Evolutionary conservation across 2,888 invertebrate genomes (phyloP).

Genomic region (Lutraria lutraria): DNA sequence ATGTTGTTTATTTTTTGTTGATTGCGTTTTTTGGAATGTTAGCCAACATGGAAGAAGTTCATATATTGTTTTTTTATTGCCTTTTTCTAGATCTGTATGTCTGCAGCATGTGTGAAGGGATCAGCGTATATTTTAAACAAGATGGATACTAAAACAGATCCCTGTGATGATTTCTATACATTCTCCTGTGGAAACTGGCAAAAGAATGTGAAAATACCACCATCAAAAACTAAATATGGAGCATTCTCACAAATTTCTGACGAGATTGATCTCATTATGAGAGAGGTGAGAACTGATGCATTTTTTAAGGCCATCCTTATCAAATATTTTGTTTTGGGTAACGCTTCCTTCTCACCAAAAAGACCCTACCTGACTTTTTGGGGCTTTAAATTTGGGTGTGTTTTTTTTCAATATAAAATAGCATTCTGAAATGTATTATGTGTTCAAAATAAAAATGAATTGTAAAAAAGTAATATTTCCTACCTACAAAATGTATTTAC

Average conservation of each 20-base stretch:
- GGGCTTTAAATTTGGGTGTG: too few relatives aligned
- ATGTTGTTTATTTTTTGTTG: too few relatives aligned
- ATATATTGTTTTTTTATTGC: neutral
- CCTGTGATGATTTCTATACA: conserved; percentile 83
- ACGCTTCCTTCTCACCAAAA: too few relatives aligned
- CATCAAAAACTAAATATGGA: conserved; percentile 76
- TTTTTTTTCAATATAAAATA: too few relatives aligned
- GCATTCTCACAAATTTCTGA: conserved; percentile 75
- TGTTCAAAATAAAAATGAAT: too few relatives aligned
- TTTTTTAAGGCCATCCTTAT: neutral
- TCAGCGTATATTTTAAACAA: conserved; percentile 78
- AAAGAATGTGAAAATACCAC: conserved; percentile 74
- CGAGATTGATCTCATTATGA: conserved; percentile 73
- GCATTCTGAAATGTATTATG: too few relatives aligned
- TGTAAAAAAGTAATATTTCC: too few relatives aligned
- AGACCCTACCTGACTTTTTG: too few relatives aligned
- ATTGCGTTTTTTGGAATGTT: too few relatives aligned
- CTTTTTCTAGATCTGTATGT: conserved; percentile 73
- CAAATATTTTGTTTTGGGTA: too few relatives aligned
- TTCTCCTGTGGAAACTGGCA: conserved; percentile 83
- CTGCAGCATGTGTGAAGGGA: conserved; percentile 74
- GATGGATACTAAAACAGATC: conserved; percentile 79
- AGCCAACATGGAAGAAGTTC: too few relatives aligned
- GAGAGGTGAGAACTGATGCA: conserved; percentile 69
- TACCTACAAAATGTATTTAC: too few relatives aligned